These are phyloP conservation scores for Porites cylindrica DNA, from an alignment of 92 coral and sea anemone genomes.

Conservation along the genomic window DNA sequence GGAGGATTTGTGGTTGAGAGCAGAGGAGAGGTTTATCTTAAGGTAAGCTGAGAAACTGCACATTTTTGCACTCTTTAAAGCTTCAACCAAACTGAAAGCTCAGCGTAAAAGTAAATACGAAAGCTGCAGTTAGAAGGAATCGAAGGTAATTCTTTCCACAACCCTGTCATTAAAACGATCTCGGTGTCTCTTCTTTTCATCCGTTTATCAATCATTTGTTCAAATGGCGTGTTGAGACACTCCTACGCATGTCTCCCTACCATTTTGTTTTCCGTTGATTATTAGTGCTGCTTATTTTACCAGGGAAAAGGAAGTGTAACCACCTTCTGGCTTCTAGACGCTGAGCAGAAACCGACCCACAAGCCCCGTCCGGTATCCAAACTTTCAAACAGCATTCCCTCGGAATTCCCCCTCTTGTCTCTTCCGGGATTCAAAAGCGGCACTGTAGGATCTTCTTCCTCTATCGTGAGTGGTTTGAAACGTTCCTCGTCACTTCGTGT, in stretches of 20 bases:
- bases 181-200: too few relatives aligned
- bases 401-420: slow-evolving; percentile 66
- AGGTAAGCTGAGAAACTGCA: slow-evolving; percentile 59
- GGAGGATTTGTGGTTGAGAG: slow-evolving; percentile 84
- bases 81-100: background rate
- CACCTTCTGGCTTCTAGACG: slow-evolving; percentile 88
- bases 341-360: slow-evolving; percentile 67
- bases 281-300: background rate
- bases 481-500: slow-evolving; percentile 85
- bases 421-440: slow-evolving; percentile 60
- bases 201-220: too few relatives aligned
- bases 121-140: too few relatives aligned
- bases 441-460: slow-evolving; percentile 48
- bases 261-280: too few relatives aligned
- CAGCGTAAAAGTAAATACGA: too few relatives aligned
- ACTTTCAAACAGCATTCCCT: slow-evolving; percentile 57
- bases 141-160: too few relatives aligned
- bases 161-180: too few relatives aligned
- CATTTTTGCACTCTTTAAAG: background rate
- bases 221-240: too few relatives aligned
- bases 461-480: slow-evolving; percentile 50
- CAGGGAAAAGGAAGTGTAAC: slow-evolving; percentile 92
- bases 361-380: slow-evolving; percentile 57
- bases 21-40: slow-evolving; percentile 81
- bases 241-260: too few relatives aligned